Evolutionary conservation across 2,888 invertebrate genomes (phyloP), one percentile per base, ranked within the genome.

Genomic region (Brachyptera putata): DNA sequence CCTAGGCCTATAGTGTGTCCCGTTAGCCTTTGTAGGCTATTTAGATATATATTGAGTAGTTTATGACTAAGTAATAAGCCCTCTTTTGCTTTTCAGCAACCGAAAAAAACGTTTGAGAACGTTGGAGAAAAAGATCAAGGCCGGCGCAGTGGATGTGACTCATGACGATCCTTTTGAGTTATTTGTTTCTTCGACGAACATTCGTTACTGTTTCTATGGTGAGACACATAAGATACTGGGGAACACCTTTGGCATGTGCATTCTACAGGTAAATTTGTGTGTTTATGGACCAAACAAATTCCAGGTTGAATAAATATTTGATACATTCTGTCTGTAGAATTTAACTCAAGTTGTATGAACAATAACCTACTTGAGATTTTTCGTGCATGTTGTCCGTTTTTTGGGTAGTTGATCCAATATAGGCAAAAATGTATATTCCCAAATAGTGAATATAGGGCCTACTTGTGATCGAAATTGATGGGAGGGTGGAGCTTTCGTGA

Each of bases 181-280:
- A 11, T 99, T 99, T 74, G 81, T 99, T 63, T 89, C 95, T 0
- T 92, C 97, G 0, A 98, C 98, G 0, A 91, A 94, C 64, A 98
- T 99, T 69, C 87, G 98, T 63, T 99, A 96, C 65, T 89, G 97
- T 70, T 99, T 97, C 75, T 99, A 99, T 74, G 87, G 89, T 0
- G 99, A 99, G 74, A 97, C 97, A 0, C 96, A 98, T 74, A 93
- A 95, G 67, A 95, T 99, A 74, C 83, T 99, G 0, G 99, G 99
- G 59, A 95, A 95, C 70, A 99, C 99, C 0, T 99, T 90, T 76
- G 95, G 94, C 57, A 91, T 94, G 77, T 95, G 96, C 78, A 88
- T 98, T 37, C 77, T 98, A 63, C 95, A 96, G 83, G 90, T 87
- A 73, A 65, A 39, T 5, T 30, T 5, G 30, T 30, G 30, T 7